Percentiles rank a stretch among this genome's conserved stretches.
These are phyloP conservation scores for Oxyura jamaicensis DNA, from an alignment of 2,113 vertebrate species.

Conservation along the genomic window DNA sequence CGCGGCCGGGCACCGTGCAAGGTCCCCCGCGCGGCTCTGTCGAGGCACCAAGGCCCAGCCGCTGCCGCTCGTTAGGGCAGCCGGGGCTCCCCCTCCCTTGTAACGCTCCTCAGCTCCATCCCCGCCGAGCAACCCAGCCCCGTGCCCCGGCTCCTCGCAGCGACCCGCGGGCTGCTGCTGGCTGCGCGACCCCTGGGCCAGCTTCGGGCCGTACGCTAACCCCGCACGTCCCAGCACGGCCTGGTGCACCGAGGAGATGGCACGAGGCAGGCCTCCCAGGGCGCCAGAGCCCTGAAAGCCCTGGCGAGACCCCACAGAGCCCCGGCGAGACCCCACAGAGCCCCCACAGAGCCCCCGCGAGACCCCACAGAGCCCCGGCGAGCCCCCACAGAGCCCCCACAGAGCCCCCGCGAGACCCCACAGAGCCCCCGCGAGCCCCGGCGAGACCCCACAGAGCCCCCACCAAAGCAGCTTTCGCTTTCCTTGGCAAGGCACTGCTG, in stretches of 20 bases:
- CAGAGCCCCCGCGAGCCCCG: too few relatives aligned
- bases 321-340: too few relatives aligned
- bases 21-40: background rate
- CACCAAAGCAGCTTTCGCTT: background rate
- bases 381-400: too few relatives aligned
- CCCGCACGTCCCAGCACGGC: background rate
- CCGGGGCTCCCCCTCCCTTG: background rate
- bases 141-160: background rate
- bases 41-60: background rate
- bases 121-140: background rate
- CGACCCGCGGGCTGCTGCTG: rapidly evolving
- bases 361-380: background rate
- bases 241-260: rapidly evolving
- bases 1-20: background rate
- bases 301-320: too few relatives aligned
- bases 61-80: background rate
- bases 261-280: background rate
- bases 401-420: background rate
- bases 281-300: background rate
- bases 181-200: background rate
- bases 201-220: rapidly evolving
- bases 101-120: background rate
- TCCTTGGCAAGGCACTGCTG: too few relatives aligned
- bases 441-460: background rate
- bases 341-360: too few relatives aligned